A percentile compares a stretch with the other conserved stretches of the same genome.
Conservation (phyloP, 2,113 vertebrate species). For the Chauna torquata region DNA sequence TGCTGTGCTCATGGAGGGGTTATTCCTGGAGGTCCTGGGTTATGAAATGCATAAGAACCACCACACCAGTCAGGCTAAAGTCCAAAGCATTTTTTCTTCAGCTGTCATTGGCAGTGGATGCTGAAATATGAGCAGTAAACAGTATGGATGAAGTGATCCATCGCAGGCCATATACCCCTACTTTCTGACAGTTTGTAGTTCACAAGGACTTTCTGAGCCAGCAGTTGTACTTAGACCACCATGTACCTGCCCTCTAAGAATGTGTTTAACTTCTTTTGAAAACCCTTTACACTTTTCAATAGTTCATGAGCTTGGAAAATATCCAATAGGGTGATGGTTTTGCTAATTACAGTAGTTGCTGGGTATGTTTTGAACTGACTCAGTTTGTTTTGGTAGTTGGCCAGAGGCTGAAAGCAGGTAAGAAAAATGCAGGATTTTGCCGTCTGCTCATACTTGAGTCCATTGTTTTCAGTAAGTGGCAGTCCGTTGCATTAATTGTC, state of each 20-base stretch:
- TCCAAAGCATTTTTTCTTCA: fast-evolving
- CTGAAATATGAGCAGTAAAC: background rate
- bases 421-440: background rate
- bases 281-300: background rate
- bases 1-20: background rate
- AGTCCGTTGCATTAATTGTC: background rate
- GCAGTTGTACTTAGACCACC: background rate
- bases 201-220: background rate
- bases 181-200: background rate
- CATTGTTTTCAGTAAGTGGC: background rate
- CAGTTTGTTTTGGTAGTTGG: background rate
- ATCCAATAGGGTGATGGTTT: background rate
- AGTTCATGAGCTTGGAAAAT: background rate
- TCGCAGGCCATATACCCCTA: background rate
- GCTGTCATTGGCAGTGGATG: background rate
- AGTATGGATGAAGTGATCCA: background rate
- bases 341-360: background rate
- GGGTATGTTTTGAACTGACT: background rate
- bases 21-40: background rate
- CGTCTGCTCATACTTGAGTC: background rate
- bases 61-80: background rate
- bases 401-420: constrained; percentile 2
- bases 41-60: background rate
- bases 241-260: background rate
- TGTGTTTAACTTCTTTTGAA: background rate